phyloP scores from a whole-genome alignment of 1,140 invertebrate species.

The Oncopeltus fasciatus region DNA sequence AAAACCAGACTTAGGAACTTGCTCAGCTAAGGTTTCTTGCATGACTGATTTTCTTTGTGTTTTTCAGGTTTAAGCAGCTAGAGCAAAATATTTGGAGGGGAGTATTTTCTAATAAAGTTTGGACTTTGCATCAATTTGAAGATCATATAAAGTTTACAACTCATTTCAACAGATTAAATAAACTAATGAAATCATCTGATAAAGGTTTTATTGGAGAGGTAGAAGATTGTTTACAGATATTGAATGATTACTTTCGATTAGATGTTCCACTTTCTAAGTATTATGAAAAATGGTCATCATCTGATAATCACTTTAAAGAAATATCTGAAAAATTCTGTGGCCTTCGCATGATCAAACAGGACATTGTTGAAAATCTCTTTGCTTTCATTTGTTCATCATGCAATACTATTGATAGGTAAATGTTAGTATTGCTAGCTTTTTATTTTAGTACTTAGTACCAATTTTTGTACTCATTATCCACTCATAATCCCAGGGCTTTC shows the following conservation, averaged over 20 bases:
- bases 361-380: slow-evolving; percentile 84
- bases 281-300: slow-evolving; percentile 56
- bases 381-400: slow-evolving; percentile 96
- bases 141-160: neutral
- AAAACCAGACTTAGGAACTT: too few relatives aligned
- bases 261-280: slow-evolving; percentile 51
- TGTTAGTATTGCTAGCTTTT: too few relatives aligned
- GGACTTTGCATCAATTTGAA: neutral
- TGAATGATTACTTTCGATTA: slow-evolving; percentile 49
- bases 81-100: slow-evolving; percentile 2
- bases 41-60: neutral
- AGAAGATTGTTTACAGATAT: neutral
- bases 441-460: too few relatives aligned
- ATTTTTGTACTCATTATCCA: too few relatives aligned
- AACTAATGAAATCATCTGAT: neutral
- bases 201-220: neutral
- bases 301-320: slow-evolving; percentile 58
- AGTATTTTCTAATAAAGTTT: neutral
- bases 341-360: slow-evolving; percentile 77
- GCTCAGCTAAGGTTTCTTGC: too few relatives aligned
- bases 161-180: neutral
- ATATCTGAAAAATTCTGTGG: slow-evolving; percentile 55
- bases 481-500: too few relatives aligned
- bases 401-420: slow-evolving; percentile 86
- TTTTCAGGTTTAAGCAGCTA: neutral